These are phyloP conservation scores for Acestrorhynchus altus DNA, from an alignment of 2,797 vertebrate genomes.

Conservation along the genomic window DNA sequence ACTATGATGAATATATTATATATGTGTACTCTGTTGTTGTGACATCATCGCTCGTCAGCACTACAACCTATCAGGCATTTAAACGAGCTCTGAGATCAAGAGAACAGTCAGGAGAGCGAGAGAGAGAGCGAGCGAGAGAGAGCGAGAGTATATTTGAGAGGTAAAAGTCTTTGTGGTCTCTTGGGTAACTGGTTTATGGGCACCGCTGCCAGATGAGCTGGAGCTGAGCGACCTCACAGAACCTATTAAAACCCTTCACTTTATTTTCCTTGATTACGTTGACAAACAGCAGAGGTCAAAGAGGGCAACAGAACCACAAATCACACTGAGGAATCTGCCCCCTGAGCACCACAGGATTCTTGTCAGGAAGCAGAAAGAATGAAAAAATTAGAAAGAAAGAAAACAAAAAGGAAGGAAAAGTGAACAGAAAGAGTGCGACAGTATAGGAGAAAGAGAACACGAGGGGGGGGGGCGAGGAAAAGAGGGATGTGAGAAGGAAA, in stretches of 20 bases:
- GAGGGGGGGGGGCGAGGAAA: too few relatives aligned
- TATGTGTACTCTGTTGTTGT: too few relatives aligned
- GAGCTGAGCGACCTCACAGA: slow-evolving; percentile 56
- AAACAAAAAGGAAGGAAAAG: not conserved
- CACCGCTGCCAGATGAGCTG: slow-evolving; percentile 57
- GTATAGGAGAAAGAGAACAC: too few relatives aligned
- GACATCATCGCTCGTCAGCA: too few relatives aligned
- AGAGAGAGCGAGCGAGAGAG: not conserved
- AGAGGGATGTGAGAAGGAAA: too few relatives aligned
- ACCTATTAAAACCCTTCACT: slow-evolving; percentile 59
- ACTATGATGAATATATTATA: too few relatives aligned
- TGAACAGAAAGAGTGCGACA: too few relatives aligned
- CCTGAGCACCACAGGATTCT: slow-evolving; percentile 48
- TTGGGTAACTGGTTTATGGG: slow-evolving; percentile 61
- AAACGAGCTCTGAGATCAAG: too few relatives aligned
- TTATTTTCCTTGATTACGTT: slow-evolving; percentile 64
- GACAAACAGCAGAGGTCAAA: slow-evolving; percentile 63
- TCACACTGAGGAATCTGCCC: slow-evolving; percentile 29
- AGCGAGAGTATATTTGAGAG: not conserved
- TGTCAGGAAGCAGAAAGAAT: too few relatives aligned
- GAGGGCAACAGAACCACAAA: slow-evolving; percentile 61
- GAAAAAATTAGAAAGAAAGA: too few relatives aligned
- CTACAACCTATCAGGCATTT: too few relatives aligned
- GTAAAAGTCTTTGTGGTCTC: slow-evolving; percentile 53
- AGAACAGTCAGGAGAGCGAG: not conserved